A percentile compares a stretch with the other conserved stretches of the same genome.
Conservation (phyloP, 2,888 invertebrate genomes). For the Aspidapion aeneum region DNA sequence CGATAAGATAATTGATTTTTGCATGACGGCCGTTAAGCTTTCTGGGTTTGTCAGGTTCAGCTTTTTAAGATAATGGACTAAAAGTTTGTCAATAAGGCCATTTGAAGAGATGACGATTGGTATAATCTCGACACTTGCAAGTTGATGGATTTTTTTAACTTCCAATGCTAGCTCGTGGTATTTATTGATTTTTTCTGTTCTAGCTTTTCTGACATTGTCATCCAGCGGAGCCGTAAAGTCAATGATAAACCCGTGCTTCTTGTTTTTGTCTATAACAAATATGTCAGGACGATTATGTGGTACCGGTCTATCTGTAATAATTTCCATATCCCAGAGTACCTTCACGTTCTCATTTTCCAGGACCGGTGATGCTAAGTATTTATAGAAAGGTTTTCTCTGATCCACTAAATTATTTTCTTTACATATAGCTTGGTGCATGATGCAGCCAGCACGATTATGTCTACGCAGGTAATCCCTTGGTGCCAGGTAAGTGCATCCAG, state of each 20-base stretch:
- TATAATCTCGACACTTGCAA: neutral
- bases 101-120: neutral
- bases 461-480: constrained; percentile 1
- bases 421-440: neutral
- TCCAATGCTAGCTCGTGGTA: neutral
- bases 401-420: neutral
- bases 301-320: neutral
- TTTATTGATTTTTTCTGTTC: neutral
- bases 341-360: neutral
- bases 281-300: neutral
- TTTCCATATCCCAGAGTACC: neutral
- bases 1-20: neutral
- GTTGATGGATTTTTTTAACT: neutral
- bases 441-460: neutral
- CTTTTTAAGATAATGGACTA: neutral
- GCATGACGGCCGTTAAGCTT: neutral
- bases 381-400: neutral
- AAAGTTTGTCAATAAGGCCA: neutral
- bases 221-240: neutral
- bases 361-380: neutral
- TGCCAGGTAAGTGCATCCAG: neutral
- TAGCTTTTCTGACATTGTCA: neutral
- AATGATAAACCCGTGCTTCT: neutral
- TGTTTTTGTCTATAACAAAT: neutral
- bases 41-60: neutral